Percentiles rank a stretch among this genome's conserved stretches.
Evolutionary conservation across 2,113 vertebrate species (phyloP).

Genomic region (Hippocampus comes): DNA sequence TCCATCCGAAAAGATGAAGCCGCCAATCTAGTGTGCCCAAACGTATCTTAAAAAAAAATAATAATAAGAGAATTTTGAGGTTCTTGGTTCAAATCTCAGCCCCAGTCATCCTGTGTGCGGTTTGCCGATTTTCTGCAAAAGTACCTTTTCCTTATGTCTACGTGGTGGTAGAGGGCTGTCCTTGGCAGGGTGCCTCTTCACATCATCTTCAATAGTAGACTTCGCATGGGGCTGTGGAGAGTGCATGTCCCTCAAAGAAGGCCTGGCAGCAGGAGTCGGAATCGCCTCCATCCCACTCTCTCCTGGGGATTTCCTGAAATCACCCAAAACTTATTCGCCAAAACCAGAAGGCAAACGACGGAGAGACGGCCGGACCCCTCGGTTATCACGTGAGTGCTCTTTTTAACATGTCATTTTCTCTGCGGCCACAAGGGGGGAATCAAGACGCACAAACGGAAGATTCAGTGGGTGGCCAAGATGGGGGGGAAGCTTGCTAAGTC

Average conservation of each 20-base stretch:
- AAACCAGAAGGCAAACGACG: background rate
- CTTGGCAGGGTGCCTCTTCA: conserved; percentile 83
- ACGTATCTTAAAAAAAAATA: no score
- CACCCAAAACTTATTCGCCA: background rate
- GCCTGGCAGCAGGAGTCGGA: conserved; percentile 77
- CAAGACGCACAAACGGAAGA: conserved; percentile 7
- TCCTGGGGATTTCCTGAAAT: conserved; percentile 86
- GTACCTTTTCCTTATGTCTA: conserved; percentile 87
- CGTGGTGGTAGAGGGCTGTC: conserved; percentile 79
- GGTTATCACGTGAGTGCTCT: background rate
- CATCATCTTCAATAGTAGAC: conserved; percentile 90
- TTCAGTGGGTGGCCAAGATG: conserved; percentile 1
- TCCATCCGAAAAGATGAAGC: no score
- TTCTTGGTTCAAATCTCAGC: no score
- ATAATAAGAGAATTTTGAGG: no score
- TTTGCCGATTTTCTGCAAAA: no score
- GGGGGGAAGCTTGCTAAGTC: background rate
- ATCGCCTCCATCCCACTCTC: conserved; percentile 78
- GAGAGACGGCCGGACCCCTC: background rate
- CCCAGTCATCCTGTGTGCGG: no score
- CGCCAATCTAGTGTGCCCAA: no score
- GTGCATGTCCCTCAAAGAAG: conserved; percentile 87
- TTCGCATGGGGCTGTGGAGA: conserved; percentile 85
- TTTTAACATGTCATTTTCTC: conserved; percentile 14
- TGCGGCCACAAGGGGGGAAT: conserved; percentile 58